Evolutionary conservation across 2,113 vertebrate species (phyloP), one percentile per base, ranked within the genome.

Genomic region (Sciurus niger): DNA sequence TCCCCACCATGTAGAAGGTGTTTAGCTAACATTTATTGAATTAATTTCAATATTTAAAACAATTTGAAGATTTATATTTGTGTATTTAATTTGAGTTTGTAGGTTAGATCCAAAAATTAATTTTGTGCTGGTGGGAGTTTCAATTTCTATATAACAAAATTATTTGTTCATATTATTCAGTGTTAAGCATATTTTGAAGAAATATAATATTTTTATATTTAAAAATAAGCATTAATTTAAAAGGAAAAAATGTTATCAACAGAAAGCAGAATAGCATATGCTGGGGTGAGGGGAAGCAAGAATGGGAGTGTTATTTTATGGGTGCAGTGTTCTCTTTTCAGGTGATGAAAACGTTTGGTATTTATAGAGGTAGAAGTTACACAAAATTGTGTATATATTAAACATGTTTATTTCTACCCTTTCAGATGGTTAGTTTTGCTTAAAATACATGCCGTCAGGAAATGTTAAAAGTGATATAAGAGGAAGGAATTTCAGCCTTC

Each of bases 381-480:
- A 28, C 63, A 90, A 37, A 10, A 14, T 5, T n/a, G 17, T 78
- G 16, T 74, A 51, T 53, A 48, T 40, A 12, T 11, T 65, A 83
- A 85, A 70, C 73, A 18, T 34, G 11, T 43, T 93, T 32, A 89
- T 43, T 77, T 30, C 58, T 24, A 11, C 17, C 12, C 20, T 88
- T 74, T 24, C 34, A 51, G 79, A 34, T 51, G 14, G 2, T 30
- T 82, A 77, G 24, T 43, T 58, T 76, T 67, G 8, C 58, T 80
- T 80, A 80, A 89, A 91, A 89, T 14, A 74, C 4, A 30, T 34
- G 1, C 58, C 73, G 11, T 32, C 40, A 30, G 25, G 63, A 92
- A 90, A 78, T 53, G 82, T 13, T 53, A 13, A 90, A 94, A 79
- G 83, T 67, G n/a, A 96, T 37, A 96, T 32, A 73, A 65, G 40